These are phyloP conservation scores for Panzeria rudis DNA, from an alignment of 2,888 invertebrate species.

Conservation along the genomic window DNA sequence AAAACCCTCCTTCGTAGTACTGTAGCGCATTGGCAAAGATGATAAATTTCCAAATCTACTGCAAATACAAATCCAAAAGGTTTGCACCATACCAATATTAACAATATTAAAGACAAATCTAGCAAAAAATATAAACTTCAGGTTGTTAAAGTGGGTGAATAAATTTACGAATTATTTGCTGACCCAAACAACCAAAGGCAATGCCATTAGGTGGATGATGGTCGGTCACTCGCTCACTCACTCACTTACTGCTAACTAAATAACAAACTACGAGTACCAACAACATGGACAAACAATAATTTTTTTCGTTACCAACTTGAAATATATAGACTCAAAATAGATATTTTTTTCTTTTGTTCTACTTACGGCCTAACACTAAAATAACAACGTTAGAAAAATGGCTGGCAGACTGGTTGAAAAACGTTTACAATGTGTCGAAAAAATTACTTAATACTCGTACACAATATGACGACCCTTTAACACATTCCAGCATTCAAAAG, in stretches of 20 bases:
- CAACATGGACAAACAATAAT: background rate
- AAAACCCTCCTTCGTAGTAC: background rate
- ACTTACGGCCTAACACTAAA: background rate
- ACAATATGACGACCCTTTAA: conserved; percentile 45
- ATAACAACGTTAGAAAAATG: conserved; percentile 11
- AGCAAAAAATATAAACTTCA: conserved; percentile 26
- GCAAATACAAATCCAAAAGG: conserved; percentile 17
- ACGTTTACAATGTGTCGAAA: conserved; percentile 58
- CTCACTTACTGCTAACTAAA: conserved; percentile 26
- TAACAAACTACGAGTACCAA: conserved; percentile 14
- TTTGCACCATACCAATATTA: background rate
- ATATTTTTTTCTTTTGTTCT: background rate
- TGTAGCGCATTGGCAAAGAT: background rate
- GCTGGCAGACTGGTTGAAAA: conserved; percentile 10
- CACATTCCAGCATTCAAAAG: conserved; percentile 18
- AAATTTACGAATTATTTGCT: conserved; percentile 69
- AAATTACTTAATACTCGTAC: conserved; percentile 5
- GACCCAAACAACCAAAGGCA: conserved; percentile 65
- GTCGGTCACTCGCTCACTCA: conserved; percentile 40
- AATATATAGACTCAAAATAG: conserved; percentile 20
- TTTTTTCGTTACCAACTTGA: conserved; percentile 7
- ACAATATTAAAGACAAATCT: conserved; percentile 26
- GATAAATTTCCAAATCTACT: background rate
- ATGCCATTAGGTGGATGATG: conserved; percentile 60
- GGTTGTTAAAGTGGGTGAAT: conserved; percentile 57